Evolutionary conservation across 2,888 invertebrate species (phyloP).

Genomic region (Lasioglossum figueresi): DNA sequence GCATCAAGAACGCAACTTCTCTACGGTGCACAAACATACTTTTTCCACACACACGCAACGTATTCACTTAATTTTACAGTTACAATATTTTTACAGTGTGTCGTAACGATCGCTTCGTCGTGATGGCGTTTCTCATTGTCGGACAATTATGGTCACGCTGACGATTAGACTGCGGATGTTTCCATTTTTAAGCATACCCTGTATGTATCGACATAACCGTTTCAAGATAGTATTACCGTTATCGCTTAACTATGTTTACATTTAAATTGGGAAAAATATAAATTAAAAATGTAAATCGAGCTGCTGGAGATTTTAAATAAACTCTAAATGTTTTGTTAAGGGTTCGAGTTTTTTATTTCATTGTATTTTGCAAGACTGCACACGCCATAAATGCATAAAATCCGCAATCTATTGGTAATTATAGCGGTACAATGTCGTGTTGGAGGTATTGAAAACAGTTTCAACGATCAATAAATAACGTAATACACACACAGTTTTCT

Average conservation of each 20-base stretch:
- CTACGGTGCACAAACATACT: slow-evolving; percentile 12
- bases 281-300: not conserved
- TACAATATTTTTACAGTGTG: slow-evolving; percentile 35
- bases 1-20: not conserved
- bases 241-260: too few species aligned
- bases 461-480: not conserved
- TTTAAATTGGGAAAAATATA: not conserved
- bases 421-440: not conserved
- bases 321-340: not conserved
- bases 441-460: not conserved
- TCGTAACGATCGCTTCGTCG: slow-evolving; percentile 19
- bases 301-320: not conserved
- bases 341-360: not conserved
- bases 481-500: not conserved
- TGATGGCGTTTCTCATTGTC: not conserved
- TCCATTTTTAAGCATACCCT: not conserved
- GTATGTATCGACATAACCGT: too few species aligned
- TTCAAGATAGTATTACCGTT: too few species aligned
- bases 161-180: slow-evolving; percentile 1
- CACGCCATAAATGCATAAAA: slow-evolving; percentile 1
- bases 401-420: slow-evolving; percentile 3
- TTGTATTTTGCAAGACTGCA: not conserved
- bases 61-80: not conserved
- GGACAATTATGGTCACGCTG: not conserved
- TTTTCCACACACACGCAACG: not conserved